These are phyloP conservation scores for Conops quadrifasciatus DNA, from an alignment of 2,888 invertebrate species.

Conservation along the genomic window DNA sequence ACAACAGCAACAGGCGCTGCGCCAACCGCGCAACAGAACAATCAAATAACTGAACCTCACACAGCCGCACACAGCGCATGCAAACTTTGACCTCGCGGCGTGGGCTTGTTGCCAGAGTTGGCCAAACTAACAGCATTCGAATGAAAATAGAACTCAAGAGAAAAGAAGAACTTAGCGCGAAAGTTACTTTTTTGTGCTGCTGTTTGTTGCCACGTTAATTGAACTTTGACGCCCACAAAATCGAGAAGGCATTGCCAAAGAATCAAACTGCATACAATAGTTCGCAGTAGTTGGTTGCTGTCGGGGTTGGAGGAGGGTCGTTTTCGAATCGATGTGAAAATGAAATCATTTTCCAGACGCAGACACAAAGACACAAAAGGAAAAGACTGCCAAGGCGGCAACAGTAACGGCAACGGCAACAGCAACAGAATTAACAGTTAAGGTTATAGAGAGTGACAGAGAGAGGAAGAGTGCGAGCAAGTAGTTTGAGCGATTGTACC, in stretches of 20 bases:
- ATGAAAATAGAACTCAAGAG: neutral
- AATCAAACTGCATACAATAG: neutral
- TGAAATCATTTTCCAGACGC: no score
- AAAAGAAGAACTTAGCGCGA: neutral
- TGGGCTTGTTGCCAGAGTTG: neutral
- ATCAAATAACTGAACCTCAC: neutral
- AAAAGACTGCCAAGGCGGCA: no score
- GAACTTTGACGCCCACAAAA: slow-evolving; percentile 25
- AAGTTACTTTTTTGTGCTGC: slow-evolving; percentile 12
- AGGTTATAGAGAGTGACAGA: no score
- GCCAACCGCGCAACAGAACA: neutral
- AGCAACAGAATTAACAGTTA: no score
- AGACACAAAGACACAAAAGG: no score
- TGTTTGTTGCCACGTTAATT: slow-evolving; percentile 22
- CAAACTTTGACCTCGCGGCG: neutral
- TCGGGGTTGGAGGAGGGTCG: neutral
- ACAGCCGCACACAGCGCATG: neutral
- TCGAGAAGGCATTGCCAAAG: neutral
- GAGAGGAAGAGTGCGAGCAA: no score
- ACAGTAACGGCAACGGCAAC: no score
- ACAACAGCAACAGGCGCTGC: slow-evolving; percentile 39
- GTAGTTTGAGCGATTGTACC: no score
- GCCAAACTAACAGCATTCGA: neutral
- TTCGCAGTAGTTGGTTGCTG: neutral
- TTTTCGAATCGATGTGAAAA: neutral